phyloP scores from a whole-genome alignment of 2,888 invertebrate genomes.

The Drosophila subquinaria region DNA sequence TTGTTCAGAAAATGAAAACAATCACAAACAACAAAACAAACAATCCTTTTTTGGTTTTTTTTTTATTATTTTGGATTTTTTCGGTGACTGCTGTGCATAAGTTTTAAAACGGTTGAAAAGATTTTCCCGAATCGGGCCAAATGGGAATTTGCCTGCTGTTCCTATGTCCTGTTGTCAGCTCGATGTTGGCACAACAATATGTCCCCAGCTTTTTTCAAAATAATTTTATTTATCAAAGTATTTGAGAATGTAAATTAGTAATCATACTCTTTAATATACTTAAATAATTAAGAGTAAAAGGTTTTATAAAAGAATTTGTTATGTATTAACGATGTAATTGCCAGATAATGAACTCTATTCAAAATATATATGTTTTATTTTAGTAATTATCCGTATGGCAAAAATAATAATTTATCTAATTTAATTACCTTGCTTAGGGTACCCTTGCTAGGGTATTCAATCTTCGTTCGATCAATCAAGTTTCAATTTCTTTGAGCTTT shows the following conservation, averaged over 20 bases:
- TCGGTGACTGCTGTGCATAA: conserved; percentile 24
- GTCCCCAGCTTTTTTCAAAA: neutral
- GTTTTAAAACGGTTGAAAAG: conserved; percentile 39
- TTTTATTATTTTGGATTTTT: conserved; percentile 34
- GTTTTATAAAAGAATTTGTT: neutral
- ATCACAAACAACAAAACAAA: conserved; percentile 2
- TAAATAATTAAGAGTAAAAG: neutral
- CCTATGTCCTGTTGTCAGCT: conserved; percentile 8
- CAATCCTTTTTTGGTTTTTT: conserved; percentile 44
- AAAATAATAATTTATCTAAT: too few species aligned
- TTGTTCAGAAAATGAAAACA: neutral
- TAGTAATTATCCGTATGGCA: too few species aligned
- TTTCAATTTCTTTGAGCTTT: conserved; percentile 4
- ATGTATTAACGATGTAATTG: too few species aligned
- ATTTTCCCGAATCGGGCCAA: conserved; percentile 13
- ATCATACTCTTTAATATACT: neutral
- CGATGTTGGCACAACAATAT: conserved; percentile 17
- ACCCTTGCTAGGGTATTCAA: neutral
- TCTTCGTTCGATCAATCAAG: neutral
- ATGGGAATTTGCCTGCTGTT: conserved; percentile 29
- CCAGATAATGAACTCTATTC: neutral
- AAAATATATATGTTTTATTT: neutral
- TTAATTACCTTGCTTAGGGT: neutral
- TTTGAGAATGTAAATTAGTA: neutral
- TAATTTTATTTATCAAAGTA: neutral